Evolutionary conservation across 2,888 invertebrate genomes (phyloP).

Genomic region (Rhogogaster chlorosoma): DNA sequence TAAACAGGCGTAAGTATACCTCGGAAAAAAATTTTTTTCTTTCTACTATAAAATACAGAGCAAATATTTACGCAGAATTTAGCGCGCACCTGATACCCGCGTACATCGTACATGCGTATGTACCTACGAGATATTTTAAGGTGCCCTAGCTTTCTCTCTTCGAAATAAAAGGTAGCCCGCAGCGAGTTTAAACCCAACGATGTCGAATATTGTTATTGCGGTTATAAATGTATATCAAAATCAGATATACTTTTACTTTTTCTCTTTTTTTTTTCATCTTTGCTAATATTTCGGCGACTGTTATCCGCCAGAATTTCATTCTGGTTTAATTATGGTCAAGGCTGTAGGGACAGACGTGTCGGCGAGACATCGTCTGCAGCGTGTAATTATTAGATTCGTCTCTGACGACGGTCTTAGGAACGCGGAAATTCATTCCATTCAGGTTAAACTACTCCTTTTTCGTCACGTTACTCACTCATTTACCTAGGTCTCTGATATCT

Average conservation of each 20-base stretch:
- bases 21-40: neutral
- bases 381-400: neutral
- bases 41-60: neutral
- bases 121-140: constrained; percentile 27
- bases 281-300: neutral
- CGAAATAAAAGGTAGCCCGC: constrained; percentile 34
- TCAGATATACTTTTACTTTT: neutral
- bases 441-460: neutral
- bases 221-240: neutral
- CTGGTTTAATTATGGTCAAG: neutral
- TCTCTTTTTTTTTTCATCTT: neutral
- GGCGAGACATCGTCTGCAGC: neutral
- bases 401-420: neutral
- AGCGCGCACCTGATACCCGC: constrained; percentile 40
- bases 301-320: neutral
- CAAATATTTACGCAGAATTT: constrained; percentile 26
- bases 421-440: neutral
- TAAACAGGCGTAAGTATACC: neutral
- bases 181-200: neutral
- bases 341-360: neutral
- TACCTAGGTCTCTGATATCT: neutral
- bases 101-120: neutral
- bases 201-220: constrained; percentile 2
- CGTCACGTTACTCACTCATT: neutral
- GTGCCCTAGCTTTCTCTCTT: constrained; percentile 41